Percentiles rank a stretch among this genome's conserved stretches.
These are phyloP conservation scores for Nyctibius bracteatus DNA, from an alignment of 2,113 vertebrate species.

Conservation along the genomic window DNA sequence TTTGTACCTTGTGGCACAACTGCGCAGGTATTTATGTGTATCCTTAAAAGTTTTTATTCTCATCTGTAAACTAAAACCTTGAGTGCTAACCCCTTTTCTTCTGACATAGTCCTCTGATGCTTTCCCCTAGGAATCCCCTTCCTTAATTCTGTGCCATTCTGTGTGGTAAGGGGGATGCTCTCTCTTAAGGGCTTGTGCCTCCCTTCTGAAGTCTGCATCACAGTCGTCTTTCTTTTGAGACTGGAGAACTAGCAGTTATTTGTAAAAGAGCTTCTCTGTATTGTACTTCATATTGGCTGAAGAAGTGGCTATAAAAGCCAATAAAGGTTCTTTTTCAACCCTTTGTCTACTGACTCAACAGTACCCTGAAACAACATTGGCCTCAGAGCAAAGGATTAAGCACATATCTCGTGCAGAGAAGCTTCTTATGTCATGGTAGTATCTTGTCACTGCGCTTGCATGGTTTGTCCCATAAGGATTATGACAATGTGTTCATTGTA, in stretches of 20 bases:
- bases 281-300: background rate
- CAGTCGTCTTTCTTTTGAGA: background rate
- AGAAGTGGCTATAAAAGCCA: background rate
- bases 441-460: background rate
- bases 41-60: background rate
- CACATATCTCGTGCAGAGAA: accelerated
- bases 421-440: background rate
- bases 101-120: background rate
- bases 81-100: background rate
- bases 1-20: background rate
- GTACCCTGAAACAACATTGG: background rate
- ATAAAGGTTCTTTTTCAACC: background rate
- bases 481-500: background rate
- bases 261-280: background rate
- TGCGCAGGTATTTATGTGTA: background rate
- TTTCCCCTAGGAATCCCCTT: background rate
- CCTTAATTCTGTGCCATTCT: background rate
- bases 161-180: background rate
- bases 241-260: background rate
- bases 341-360: background rate
- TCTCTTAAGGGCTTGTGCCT: background rate
- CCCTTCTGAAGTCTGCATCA: background rate
- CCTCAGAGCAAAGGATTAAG: background rate
- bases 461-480: background rate
- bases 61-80: background rate